Base-by-base conservation (phyloP, 1,140 invertebrate species). In the Platyscapa corneri region DNA sequence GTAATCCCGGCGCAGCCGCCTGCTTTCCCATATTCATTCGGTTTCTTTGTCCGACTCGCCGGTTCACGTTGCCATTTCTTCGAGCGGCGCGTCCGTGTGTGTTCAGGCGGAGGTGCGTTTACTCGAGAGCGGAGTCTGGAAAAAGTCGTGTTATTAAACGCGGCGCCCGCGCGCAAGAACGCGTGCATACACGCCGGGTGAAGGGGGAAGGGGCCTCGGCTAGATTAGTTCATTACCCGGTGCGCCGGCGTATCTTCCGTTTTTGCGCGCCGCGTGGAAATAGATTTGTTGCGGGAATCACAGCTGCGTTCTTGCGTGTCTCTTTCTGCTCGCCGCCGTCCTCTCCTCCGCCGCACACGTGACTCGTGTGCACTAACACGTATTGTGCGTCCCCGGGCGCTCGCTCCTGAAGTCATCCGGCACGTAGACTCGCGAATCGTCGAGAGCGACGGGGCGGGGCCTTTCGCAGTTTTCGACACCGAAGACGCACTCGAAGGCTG, bases 151-250 rank as follows among this genome's bases (percentile, higher is more conserved):
- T 89, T 89, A 90, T 90, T 89, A 90, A 89, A 87, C 86, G 87
- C 86, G 85, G 84, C 82, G 84, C 81, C 78, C 72, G 46, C 14
- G 64, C 27, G 53, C 42, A 37, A 32, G 23, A 64, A 60, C 23
- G 5, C 75, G 27, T 30, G n/a, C 42, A 32, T 79, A 70, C 70
- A 70, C 39, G n/a, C 30, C 79, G n/a, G n/a, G n/a, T n/a, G n/a
- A n/a, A n/a, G n/a, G n/a, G n/a, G n/a, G n/a, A n/a, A n/a, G n/a
- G n/a, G n/a, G n/a, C 76, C 18, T 3, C 1, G 46, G 83, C 87
- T 88, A 89, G 90, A 91, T 91, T 91, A 89, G 90, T 90, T 91
- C 89, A 91, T 91, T 91, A 90, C 85, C 88, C 86, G 84, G 82
- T 84, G 30, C n/a, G 23, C 27, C 27, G 74, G 86, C 87, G 88